Base-by-base conservation (phyloP, 2,888 invertebrate species). In the Schrankia costaestrigalis region DNA sequence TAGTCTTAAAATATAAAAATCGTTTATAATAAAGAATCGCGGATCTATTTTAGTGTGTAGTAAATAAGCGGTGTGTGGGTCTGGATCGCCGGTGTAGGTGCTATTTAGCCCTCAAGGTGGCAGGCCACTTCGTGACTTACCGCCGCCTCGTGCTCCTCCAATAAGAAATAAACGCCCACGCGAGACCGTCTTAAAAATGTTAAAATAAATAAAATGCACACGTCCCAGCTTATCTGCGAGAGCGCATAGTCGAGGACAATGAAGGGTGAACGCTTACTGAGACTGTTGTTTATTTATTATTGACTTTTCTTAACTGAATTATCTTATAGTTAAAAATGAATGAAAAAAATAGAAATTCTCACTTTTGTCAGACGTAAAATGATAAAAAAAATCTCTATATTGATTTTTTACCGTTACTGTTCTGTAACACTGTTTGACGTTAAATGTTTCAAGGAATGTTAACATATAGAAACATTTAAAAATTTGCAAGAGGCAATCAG, bases 151-250 rank as follows among this genome's bases (percentile, higher is more conserved):
- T 68, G 65, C 60, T 66, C 63, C 64, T 69, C 65, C 72, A 82
- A 76, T 78, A 72, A 65, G 62, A 65, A 67, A 62, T 65, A 67
- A 63, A 56, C 64, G 53, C 64, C 66, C 60, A 56, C 52, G 61
- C 66, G n/a, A 64, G 64, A 63, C 70, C 71, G 74, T 72, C 72
- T 81, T 81, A 81, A 86, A 86, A 76, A 84, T 81, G 80, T 78
- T 84, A 83, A 87, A 87, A 86, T 87, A 87, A 87, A 86, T 85
- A 86, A 86, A 87, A 84, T 83, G 85, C 81, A 76, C 84, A 78
- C 83, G 80, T 84, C 78, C 63, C 56, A 64, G 67, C 82, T 86
- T 86, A 86, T 86, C 85, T 84, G 65, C 59, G 63, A 65, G 56
- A 56, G 68, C 66, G 70, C 74, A 70, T 59, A 68, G 71, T 74